These are phyloP conservation scores for Leucoraja erinaceus DNA, from an alignment of 2,113 vertebrate genomes.

Conservation along the genomic window DNA sequence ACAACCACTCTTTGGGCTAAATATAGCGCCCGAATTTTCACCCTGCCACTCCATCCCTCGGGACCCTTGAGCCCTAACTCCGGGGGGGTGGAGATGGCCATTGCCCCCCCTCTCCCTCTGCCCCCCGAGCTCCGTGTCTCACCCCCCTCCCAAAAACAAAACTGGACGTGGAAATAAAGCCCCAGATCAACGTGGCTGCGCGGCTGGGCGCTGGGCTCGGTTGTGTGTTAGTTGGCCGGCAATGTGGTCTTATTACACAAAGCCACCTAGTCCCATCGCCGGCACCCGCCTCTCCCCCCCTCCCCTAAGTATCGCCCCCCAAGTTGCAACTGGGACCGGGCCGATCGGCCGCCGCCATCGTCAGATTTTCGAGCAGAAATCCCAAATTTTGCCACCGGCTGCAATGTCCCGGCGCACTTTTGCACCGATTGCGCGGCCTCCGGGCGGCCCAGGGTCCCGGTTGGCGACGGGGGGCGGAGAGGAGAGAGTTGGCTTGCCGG, in stretches of 20 bases:
- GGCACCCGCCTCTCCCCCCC: background rate
- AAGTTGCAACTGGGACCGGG: background rate
- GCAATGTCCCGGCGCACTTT: constrained; percentile 48
- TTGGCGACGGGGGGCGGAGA: constrained; percentile 40
- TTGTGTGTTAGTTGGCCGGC: constrained; percentile 59
- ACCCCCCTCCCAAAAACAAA: background rate
- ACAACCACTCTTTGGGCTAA: background rate
- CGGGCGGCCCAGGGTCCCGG: constrained; percentile 42
- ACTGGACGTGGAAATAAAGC: background rate
- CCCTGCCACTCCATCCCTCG: too few relatives aligned
- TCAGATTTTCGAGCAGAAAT: constrained; percentile 46
- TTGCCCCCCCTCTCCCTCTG: too few relatives aligned
- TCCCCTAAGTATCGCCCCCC: background rate
- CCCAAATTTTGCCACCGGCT: constrained; percentile 50
- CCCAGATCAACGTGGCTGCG: background rate
- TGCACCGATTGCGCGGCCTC: constrained; percentile 45
- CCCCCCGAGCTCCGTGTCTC: too few relatives aligned
- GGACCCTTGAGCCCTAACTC: too few relatives aligned
- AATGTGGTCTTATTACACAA: background rate
- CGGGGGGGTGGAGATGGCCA: too few relatives aligned
- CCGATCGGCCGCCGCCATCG: background rate
- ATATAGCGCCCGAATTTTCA: background rate
- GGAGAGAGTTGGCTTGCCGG: constrained; percentile 42
- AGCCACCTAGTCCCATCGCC: too few relatives aligned
- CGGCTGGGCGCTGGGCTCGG: background rate